Percentiles rank a stretch among this genome's conserved stretches.
Evolutionary conservation across 2,113 vertebrate genomes (phyloP).

Genomic region (Sus scrofa): DNA sequence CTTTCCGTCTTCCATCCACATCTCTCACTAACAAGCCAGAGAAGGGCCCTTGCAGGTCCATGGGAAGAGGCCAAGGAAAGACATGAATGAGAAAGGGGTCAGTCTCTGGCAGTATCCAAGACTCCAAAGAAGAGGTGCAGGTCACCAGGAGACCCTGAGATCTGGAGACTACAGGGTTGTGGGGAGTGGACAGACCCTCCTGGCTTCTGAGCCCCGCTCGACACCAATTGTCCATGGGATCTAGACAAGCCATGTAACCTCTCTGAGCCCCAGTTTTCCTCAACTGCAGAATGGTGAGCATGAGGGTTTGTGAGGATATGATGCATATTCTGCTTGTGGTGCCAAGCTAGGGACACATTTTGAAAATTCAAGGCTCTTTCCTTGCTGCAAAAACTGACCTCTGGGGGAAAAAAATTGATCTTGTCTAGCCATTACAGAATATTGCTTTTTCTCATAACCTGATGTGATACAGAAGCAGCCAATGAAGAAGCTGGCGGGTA

Average conservation of each 20-base stretch:
- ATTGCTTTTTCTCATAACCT: slow-evolving; percentile 9
- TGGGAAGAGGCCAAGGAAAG: background rate
- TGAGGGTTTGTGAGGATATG: background rate
- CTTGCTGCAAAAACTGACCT: background rate
- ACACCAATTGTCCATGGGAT: background rate
- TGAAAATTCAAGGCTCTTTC: background rate
- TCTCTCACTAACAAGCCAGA: background rate
- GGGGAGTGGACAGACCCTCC: background rate
- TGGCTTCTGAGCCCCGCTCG: background rate
- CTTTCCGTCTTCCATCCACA: background rate
- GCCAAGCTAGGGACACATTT: background rate
- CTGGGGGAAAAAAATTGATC: background rate
- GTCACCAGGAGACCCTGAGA: background rate
- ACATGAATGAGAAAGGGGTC: background rate
- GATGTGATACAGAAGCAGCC: background rate
- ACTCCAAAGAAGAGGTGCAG: background rate
- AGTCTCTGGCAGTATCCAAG: background rate
- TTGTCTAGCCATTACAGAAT: background rate
- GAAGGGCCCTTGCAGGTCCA: background rate
- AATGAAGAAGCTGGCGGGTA: background rate
- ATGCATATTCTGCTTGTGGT: background rate
- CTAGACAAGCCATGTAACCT: background rate
- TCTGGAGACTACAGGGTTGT: background rate
- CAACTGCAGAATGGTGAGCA: background rate
- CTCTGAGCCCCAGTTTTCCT: background rate